Evolutionary conservation across 2,797 vertebrate genomes (phyloP).

Genomic region (Sebastes reedi): DNA sequence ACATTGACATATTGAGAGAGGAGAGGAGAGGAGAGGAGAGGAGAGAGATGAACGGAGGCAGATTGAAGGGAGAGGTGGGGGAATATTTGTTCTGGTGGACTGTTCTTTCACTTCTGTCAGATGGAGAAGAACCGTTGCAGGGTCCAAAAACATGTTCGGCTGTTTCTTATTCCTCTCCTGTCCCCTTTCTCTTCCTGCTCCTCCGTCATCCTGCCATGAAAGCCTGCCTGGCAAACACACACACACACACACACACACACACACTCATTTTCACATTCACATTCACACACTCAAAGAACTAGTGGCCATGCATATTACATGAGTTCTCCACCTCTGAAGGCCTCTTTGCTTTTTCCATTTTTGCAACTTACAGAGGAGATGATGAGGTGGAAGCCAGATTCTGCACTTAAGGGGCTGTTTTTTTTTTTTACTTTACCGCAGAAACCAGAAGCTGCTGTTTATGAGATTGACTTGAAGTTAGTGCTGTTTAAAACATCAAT

Average conservation of each 20-base stretch:
- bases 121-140: conserved; percentile 9
- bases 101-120: conserved; percentile 28
- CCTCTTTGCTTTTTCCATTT: conserved; percentile 62
- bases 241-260: conserved; percentile 21
- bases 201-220: conserved; percentile 63
- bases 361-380: conserved; percentile 59
- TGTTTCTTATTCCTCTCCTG: conserved; percentile 60
- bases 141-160: conserved; percentile 31
- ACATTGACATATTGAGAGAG: not conserved
- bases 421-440: conserved; percentile 27
- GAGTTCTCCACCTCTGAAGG: conserved; percentile 74
- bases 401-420: conserved; percentile 54
- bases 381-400: conserved; percentile 62
- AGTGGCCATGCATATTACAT: conserved; percentile 76
- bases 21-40: conserved; percentile 6
- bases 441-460: conserved; percentile 31
- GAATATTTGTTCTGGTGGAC: conserved; percentile 40
- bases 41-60: conserved; percentile 12
- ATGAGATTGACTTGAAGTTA: conserved; percentile 6
- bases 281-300: conserved; percentile 43
- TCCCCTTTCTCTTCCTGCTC: conserved; percentile 41
- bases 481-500: conserved; percentile 27
- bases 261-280: conserved; percentile 9
- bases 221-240: conserved; percentile 25
- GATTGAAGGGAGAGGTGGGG: not conserved